These are phyloP conservation scores for Mesocentrotus franciscanus DNA, from an alignment of 53 echinoderm and acorn worm genomes.

Conservation along the genomic window DNA sequence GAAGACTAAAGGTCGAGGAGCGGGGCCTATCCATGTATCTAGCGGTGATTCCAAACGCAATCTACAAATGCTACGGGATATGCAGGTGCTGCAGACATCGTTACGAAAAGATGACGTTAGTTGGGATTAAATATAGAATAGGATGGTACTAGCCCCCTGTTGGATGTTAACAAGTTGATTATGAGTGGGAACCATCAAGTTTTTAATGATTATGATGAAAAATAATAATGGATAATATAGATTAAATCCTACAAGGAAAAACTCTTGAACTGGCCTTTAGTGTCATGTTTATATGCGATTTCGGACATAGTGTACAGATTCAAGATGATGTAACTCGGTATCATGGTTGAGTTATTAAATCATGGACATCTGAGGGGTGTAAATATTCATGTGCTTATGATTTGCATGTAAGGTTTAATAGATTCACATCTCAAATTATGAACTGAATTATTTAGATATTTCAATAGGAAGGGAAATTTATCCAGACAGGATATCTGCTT, in stretches of 20 bases:
- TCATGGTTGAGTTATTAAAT: background rate
- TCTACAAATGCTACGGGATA: constrained; percentile 77
- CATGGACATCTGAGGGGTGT: background rate
- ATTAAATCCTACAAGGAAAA: background rate
- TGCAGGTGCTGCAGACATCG: constrained; percentile 90
- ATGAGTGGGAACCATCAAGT: background rate
- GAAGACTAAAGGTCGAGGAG: constrained; percentile 84
- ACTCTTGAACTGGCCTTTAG: background rate
- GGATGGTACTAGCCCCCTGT: background rate
- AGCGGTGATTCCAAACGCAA: constrained; percentile 57
- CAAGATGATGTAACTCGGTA: no score
- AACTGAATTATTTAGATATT: background rate
- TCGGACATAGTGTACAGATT: no score
- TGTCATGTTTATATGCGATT: no score
- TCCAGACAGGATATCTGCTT: background rate
- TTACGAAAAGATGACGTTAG: constrained; percentile 91
- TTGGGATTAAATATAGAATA: constrained; percentile 76
- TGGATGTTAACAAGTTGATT: no score
- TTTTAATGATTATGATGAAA: background rate
- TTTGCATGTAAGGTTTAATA: background rate
- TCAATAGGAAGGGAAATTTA: background rate
- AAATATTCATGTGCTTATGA: background rate
- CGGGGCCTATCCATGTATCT: constrained; percentile 74
- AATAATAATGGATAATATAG: no score
- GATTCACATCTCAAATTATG: background rate